Percentiles rank a stretch among this genome's conserved stretches.
phyloP scores from a whole-genome alignment of 2,797 vertebrate genomes.

The Margarornis squamiger region DNA sequence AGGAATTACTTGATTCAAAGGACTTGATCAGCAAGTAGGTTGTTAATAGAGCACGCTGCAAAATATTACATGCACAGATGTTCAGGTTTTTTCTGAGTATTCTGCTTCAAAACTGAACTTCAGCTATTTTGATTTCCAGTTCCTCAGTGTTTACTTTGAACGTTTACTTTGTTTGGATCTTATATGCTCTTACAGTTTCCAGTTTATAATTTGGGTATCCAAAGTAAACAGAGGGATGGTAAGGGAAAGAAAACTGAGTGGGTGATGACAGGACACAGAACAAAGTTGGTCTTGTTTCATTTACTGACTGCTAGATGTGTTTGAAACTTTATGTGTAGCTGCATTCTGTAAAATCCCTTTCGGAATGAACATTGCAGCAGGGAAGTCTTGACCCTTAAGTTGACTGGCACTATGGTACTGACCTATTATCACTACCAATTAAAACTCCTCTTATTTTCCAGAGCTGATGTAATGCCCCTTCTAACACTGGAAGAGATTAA shows the following conservation, averaged over 20 bases:
- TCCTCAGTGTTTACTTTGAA: not conserved
- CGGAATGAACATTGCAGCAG: not conserved
- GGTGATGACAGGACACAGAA: not conserved
- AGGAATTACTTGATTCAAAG: not conserved
- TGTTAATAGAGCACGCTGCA: not conserved
- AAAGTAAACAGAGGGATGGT: not conserved
- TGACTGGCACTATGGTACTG: not conserved
- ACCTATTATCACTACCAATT: not conserved
- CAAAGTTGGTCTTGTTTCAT: not conserved
- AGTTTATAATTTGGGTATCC: not conserved
- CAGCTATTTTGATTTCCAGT: not conserved
- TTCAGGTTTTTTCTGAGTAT: not conserved
- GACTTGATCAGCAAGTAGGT: not conserved
- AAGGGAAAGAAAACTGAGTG: not conserved
- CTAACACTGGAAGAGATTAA: not conserved
- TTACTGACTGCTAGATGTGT: not conserved
- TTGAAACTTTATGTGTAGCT: not conserved
- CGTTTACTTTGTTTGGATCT: not conserved
- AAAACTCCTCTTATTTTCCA: not conserved
- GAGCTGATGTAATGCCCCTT: not conserved
- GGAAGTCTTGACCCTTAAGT: not conserved
- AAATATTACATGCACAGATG: not conserved
- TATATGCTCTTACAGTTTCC: not conserved
- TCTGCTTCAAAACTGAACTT: not conserved
- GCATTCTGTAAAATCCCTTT: not conserved